Base-by-base conservation (phyloP, 2,113 vertebrate species). In the Tinamus guttatus region DNA sequence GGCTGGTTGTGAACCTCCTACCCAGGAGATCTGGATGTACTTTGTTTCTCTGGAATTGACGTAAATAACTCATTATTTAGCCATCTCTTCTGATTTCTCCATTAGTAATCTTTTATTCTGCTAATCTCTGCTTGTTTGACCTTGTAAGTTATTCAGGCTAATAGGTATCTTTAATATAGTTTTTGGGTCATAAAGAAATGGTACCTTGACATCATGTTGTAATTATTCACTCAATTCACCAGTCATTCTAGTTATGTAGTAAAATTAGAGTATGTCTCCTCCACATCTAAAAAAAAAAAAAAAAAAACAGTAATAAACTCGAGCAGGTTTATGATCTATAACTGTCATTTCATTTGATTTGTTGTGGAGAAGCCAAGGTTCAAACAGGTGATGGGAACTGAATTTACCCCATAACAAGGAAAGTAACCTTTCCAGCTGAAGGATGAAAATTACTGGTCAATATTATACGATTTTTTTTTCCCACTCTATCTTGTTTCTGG, bases 281-380 rank as follows among this genome's bases (percentile, higher is more conserved):
- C 19, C 47, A 12, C 7, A 41, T 3, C n/a, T 25, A 38, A 43
- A 56, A 47, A 65, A 0, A 11, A n/a, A n/a, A 51, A 51, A 43
- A 62, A 47, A 65, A 0, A 11, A 52, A 52, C 7, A 0, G 1
- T 12, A 38, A 87, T 59, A 5, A 38, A 45, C 0, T 3, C 2
- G 51, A 25, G 11, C 5, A 47, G 3, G 58, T 5, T 12, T 62
- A 12, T 76, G 17, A 11, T 40, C 34, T 60, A 25, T 70, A 71
- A 51, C 10, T 69, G 6, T 70, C 45, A 51, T 12, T 78, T 71
- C 15, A 69, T 64, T 70, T 52, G 16, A 32, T 15, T 36, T 56
- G 13, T 28, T 84, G 74, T 81, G 28, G 9, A 81, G 74, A 81
- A 85, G 5, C 5, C 18, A 64, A 78, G 20, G 16, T 75, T 74